Base-by-base conservation (phyloP, 2,113 vertebrate genomes). In the Colius striatus region DNA sequence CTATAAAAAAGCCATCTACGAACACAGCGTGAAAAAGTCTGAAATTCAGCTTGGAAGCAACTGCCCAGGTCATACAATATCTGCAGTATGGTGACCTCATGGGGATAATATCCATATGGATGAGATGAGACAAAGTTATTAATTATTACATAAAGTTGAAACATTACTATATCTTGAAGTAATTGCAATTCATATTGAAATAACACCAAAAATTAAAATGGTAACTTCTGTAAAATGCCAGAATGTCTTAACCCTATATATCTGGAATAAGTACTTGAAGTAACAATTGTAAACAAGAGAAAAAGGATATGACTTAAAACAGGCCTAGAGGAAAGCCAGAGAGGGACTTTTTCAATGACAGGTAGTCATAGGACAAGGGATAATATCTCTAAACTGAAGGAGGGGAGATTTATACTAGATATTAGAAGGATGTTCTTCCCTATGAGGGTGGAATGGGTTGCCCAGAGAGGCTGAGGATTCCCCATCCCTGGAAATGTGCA, bases 21-120 rank as follows among this genome's bases (percentile, higher is more conserved):
- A 93, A 61, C 47, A 41, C 34, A 89, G 65, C 57, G 50, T 30
- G 53, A 12, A 87, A 11, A 47, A 48, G 54, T 55, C 55, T 75
- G 36, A 84, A 93, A 84, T 86, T 55, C 61, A 57, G 16, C 32
- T 83, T 81, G 41, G 65, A 89, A 93, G 23, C 30, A 89, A 57
- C 34, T 45, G 19, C 16, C 36, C 43, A 5, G 53, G 51, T 86
- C 61, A 45, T 23, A 25, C 0, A 0, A 5, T 51, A 23, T 73
- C 23, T 86, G 71, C 32, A 51, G 14, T 27, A 20, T 15, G 41
- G 32, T 77, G 38, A 43, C 61, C 53, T 81, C 61, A 77, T 54
- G 53, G 8, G 11, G 20, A 67, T 73, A 78, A 38, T 48, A 58
- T 81, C 41, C 51, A 29, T 55, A 50, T 61, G 45, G 34, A 87